phyloP scores from a whole-genome alignment of 1,140 invertebrate genomes.

The Drosophila gunungcola region DNA sequence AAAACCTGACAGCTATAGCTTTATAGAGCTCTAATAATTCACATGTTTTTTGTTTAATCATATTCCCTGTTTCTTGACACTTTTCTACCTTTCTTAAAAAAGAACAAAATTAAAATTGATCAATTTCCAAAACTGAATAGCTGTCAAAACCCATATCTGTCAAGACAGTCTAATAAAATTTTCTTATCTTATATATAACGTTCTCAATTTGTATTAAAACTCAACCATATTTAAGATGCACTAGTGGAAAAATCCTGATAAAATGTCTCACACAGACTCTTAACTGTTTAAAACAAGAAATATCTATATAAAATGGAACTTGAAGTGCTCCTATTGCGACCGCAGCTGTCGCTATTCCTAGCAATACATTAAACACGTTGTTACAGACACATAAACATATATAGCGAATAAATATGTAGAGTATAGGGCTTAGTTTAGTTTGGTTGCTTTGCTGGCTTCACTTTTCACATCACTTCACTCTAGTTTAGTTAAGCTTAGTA shows the following conservation, averaged over 20 bases:
- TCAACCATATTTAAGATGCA: neutral
- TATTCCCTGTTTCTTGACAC: too few relatives aligned
- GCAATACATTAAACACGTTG: conserved; percentile 9
- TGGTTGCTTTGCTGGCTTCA: neutral
- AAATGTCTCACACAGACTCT: neutral
- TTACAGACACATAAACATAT: conserved; percentile 34
- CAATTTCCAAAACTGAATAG: neutral
- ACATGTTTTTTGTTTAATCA: too few relatives aligned
- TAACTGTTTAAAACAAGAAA: conserved; percentile 9
- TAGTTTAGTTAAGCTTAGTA: conserved; percentile 8
- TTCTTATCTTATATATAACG: neutral
- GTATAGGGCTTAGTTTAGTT: conserved; percentile 24
- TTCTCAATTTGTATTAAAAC: conserved; percentile 1
- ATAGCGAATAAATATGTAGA: conserved; percentile 21
- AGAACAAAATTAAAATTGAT: neutral
- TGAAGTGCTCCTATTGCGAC: neutral
- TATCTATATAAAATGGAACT: neutral
- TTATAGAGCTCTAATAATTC: neutral
- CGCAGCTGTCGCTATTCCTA: conserved; percentile 29
- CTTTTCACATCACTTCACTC: neutral
- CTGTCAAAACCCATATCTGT: neutral
- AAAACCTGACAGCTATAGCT: neutral
- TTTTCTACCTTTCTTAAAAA: too few relatives aligned
- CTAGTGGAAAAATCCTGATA: neutral
- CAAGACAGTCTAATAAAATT: neutral